Evolutionary conservation across 2,888 invertebrate species (phyloP), one percentile per base, ranked within the genome.

Genomic region (Macaria notata): DNA sequence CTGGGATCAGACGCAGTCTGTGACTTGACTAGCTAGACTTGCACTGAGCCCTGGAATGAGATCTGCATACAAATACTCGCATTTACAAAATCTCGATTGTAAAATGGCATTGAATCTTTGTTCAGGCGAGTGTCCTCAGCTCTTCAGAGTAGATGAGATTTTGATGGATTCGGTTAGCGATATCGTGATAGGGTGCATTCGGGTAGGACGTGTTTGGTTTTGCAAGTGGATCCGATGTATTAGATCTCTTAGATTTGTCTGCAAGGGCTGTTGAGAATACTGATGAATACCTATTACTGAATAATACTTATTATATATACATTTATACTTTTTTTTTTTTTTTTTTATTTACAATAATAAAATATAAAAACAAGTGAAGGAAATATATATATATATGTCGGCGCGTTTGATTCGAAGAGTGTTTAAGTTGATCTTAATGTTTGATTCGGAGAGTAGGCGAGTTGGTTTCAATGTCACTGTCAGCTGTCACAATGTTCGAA

Each of bases 11-110:
- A 36, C 7, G 33, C 33, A 41, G 41, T 4, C 41, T 33, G 52
- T 61, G 60, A 56, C 59, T 58, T 76, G 79, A 71, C 60, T 61
- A 70, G 71, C 73, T 73, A 71, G 72, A 74, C 77, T 69, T 83
- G 81, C 80, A 79, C 74, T 75, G 63, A 66, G 75, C 78, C 68
- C 46, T 54, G 47, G 59, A 58, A 63, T 62, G 62, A 74, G 75
- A 82, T 81, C 82, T 81, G 88, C 88, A 88, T 88, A 80, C 84
- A 81, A 89, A 89, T 88, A 71, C 61, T 76, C 82, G 70, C 80
- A 86, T 87, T 88, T 85, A 73, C 76, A 63, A 80, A 81, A 83
- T 81, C 81, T 73, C 79, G 72, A 75, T 78, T 76, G 73, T 75
- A 77, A 78, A 83, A 80, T 72, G 74, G 73, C 75, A 73, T 76